Base-by-base conservation (phyloP, 2,888 invertebrate species). In the Phaonia tiefii region DNA sequence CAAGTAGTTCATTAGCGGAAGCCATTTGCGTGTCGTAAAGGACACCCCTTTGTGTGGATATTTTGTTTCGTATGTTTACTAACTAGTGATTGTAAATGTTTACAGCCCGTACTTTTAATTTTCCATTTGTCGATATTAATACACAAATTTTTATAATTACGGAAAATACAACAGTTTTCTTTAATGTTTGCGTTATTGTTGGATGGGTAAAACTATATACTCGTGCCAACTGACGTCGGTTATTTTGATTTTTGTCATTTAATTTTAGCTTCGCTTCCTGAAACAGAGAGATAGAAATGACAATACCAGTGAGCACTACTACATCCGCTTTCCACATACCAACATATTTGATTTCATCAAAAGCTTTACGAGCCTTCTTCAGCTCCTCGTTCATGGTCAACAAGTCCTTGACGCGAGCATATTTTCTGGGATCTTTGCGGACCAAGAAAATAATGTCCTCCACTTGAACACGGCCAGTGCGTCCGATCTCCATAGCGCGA, bases 321-420 rank as follows among this genome's bases (percentile, higher is more conserved):
- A 31, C 31, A 5, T 31, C 8, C 31, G 31, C 31, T 31, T 37
- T 54, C 17, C 22, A 85, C 92, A 93, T 93, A 94, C 96, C 96
- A 92, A 96, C 97, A 93, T 97, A 98, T 94, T 98, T 98, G 83
- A 97, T 97, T 93, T 98, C 99, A 92, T 99, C 99, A 92, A 99
- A 99, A 82, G 99, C 99, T 92, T 99, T 99, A 85, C 99, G 93
- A 13, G 99, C 99, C 91, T 98, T 97, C 92, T 99, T 98, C 65
- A 99, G 92, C 91, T 99, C 99, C 91, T 99, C 99, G 91, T 99
- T 99, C 99, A 99, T 99, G 54, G 97, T 97, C 0, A 99, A 92
- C 42, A 99, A 92, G 91, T 99, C 99, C 92, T 98, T 98, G 0
- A 99, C 99, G 86, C 99, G 93, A 1, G 99, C 98, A 92, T 98